phyloP scores from a whole-genome alignment of 2,888 invertebrate species.

The Ectropis crepuscularia region DNA sequence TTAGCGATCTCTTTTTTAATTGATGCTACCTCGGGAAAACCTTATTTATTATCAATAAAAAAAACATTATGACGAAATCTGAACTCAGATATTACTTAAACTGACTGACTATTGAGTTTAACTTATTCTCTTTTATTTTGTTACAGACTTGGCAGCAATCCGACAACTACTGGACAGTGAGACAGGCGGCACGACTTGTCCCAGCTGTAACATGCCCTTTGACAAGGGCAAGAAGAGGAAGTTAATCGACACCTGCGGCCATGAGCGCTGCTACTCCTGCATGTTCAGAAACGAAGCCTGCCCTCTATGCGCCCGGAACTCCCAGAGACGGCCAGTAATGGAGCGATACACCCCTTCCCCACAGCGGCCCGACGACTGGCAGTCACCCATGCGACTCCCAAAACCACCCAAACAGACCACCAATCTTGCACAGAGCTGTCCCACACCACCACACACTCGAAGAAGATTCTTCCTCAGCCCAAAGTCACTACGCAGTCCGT shows the following conservation, averaged over 20 bases:
- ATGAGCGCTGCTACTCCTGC: slow-evolving; percentile 97
- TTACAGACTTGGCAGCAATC: slow-evolving; percentile 93
- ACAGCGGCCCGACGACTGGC: slow-evolving; percentile 76
- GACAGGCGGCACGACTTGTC: slow-evolving; percentile 89
- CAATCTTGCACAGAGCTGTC: slow-evolving; percentile 89
- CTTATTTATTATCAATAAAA: too few species aligned
- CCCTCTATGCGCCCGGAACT: slow-evolving; percentile 89
- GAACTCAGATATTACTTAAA: too few species aligned
- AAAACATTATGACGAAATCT: too few species aligned
- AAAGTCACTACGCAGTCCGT: slow-evolving; percentile 91
- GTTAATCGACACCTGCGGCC: slow-evolving; percentile 97
- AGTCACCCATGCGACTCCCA: slow-evolving; percentile 84
- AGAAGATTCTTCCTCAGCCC: slow-evolving; percentile 93
- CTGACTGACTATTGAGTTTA: not conserved
- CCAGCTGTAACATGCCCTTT: slow-evolving; percentile 96
- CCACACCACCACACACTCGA: slow-evolving; percentile 91
- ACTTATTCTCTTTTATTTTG: slow-evolving; percentile 38
- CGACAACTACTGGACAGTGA: slow-evolving; percentile 91
- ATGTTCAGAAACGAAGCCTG: slow-evolving; percentile 97
- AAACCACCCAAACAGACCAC: slow-evolving; percentile 84
- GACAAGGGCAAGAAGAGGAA: slow-evolving; percentile 98
- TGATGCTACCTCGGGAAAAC: too few species aligned
- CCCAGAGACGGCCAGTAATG: slow-evolving; percentile 73
- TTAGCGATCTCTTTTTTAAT: too few species aligned
- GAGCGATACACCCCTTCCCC: slow-evolving; percentile 78